Base-by-base conservation (phyloP, 1,140 invertebrate species). In the Oscheius sp. region DNA sequence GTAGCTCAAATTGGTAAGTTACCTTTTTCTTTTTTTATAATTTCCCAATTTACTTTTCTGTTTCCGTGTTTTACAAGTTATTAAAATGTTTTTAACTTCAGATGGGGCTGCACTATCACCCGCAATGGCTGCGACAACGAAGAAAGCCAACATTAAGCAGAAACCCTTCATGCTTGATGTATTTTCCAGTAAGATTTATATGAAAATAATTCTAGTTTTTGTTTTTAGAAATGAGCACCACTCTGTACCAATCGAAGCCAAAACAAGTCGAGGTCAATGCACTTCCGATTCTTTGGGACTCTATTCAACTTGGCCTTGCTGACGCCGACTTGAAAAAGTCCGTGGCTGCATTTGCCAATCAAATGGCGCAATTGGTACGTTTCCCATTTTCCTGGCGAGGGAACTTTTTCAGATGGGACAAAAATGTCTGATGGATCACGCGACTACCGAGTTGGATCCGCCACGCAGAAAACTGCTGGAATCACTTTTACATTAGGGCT, bases 181-280 rank as follows among this genome's bases (percentile, higher is more conserved):
- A 26, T 73, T 68, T 31, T 46, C 65, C 34, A 34, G 66, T 42
- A 13, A 29, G 58, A 32, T 64, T 32, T 20, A 32, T 29, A 42
- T 15, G 15, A 2, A n/a, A 10, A 15, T 4, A 42, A 7, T 42
- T 26, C n/a, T 1, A 38, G 2, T 42, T 38, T 3, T 26, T 26
- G 20, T n/a, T 64, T 73, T 35, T 49, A 73, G 70, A 73, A 36
- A 15, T 73, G 46, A 64, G 34, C 49, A 73, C 35, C 28, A 20
- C 34, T 18, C 36, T 62, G 15, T 64, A 73, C 26, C 45, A 35
- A 45, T 45, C n/a, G 15, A 67, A 64, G n/a, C 72, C 72, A 1
- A 74, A 74, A 49, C 72, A 74, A 68, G 72, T 74, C 2, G 72
- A 74, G 65, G 55, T 74, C 3, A 59, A 28, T 15, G 72, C 66